Percentiles rank a stretch among this genome's conserved stretches.
phyloP scores from a whole-genome alignment of 2,888 invertebrate species.

The Hirudinaria manillensis region DNA sequence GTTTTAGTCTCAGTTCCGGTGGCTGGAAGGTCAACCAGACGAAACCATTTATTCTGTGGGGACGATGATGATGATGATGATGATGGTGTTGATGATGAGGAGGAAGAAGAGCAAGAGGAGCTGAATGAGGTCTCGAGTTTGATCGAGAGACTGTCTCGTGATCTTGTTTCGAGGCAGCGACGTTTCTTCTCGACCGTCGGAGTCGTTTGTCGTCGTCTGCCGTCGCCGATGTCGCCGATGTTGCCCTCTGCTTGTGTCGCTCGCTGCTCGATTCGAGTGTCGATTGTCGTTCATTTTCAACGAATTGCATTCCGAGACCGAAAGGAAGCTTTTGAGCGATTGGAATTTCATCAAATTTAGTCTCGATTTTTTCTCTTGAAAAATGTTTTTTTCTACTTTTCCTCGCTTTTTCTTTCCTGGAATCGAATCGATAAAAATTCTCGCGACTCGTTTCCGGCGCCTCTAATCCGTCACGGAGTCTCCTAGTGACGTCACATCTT shows the following conservation, averaged over 20 bases:
- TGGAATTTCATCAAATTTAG: no score
- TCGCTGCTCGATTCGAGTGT: no score
- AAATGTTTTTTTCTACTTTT: no score
- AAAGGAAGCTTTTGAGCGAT: no score
- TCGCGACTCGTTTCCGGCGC: background rate
- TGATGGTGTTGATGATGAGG: background rate
- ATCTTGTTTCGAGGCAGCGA: background rate
- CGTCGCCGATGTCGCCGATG: no score
- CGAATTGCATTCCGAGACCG: no score
- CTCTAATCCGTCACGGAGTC: background rate
- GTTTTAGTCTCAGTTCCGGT: background rate
- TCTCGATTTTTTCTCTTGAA: no score
- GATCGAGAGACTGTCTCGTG: background rate
- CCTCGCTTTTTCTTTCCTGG: no score
- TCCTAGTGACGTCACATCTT: background rate
- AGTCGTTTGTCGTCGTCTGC: no score
- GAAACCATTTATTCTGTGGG: conserved; percentile 4
- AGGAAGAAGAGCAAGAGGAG: background rate
- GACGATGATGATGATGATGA: conserved; percentile 8
- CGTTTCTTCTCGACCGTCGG: no score
- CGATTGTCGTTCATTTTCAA: no score
- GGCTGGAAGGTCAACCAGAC: background rate
- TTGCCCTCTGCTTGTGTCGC: no score
- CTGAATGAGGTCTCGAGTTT: background rate
- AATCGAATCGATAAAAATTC: background rate